Base-by-base conservation (phyloP, 1,140 invertebrate species). In the Schmidtea mediterranea region DNA sequence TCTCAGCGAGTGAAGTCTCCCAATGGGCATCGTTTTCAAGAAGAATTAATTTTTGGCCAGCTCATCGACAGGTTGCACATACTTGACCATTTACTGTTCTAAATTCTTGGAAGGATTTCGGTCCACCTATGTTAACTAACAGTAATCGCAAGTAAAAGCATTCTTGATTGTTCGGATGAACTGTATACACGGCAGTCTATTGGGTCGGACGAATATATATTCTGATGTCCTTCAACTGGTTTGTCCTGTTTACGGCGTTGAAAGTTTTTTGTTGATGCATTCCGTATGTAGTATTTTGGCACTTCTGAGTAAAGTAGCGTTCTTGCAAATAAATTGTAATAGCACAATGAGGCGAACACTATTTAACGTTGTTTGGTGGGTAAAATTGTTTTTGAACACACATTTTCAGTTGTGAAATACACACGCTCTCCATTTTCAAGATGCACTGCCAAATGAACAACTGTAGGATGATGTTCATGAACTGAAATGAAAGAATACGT, bases 381-480 rank as follows among this genome's bases (percentile, higher is more conserved):
- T 41, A 36, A 47, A 46, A 38, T 43, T 12, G 54, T 55, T 50
- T 49, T 53, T n/a, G 59, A 37, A 40, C 15, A 26, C 10, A 51
- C 53, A 51, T 57, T 65, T 15, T 51, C 19, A 40, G 40, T 40
- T 40, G 52, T 63, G 51, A 62, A 66, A 51, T 66, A 62, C 39
- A 61, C 57, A 52, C 59, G 26, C 55, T 71, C 62, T 49, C 61
- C 57, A 56, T 62, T 62, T 55, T 63, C 57, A 10, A 72, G 52
- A 61, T 71, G 66, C 5, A 70, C 63, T 9, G 57, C 56, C 26
- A 71, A 57, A 52, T 65, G 60, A 38, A 58, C 36, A 52, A 69
- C 57, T 36, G 60, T 47, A 32, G 63, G 60, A 52, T 61, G 53
- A 21, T 62, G 48, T 56, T 69, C 60, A 53, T 69, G 63, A 49